Evolutionary conservation across 1,140 invertebrate species (phyloP).

Genomic region (Drosophila varians): DNA sequence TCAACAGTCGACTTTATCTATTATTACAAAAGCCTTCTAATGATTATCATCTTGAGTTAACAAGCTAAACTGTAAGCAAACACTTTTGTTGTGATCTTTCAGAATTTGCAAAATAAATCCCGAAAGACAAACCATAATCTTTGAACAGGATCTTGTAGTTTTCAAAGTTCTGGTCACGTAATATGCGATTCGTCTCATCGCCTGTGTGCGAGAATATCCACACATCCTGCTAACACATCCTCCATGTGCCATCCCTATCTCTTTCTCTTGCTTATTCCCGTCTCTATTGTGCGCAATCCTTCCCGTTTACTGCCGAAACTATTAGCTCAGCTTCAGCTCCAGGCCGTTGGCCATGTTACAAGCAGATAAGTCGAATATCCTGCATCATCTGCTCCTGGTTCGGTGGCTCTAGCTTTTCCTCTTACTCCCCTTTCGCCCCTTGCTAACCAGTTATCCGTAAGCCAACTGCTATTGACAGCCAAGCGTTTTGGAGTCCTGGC

Average conservation of each 20-base stretch:
- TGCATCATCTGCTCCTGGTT: conserved; percentile 29
- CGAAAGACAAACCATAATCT: neutral
- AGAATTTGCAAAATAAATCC: neutral
- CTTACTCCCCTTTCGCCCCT: neutral
- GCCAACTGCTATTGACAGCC: conserved; percentile 61
- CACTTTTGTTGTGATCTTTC: neutral
- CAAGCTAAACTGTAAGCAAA: neutral
- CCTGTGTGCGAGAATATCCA: conserved; percentile 4
- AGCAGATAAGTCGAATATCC: conserved; percentile 68
- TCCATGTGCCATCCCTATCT: conserved; percentile 21
- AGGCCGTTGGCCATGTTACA: conserved; percentile 62
- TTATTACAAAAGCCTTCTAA: no score
- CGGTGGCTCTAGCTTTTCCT: conserved; percentile 24
- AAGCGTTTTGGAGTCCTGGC: conserved; percentile 20
- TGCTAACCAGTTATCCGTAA: neutral
- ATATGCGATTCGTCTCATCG: conserved; percentile 15
- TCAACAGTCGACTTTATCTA: no score
- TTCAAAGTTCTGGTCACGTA: conserved; percentile 9
- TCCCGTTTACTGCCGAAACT: conserved; percentile 33
- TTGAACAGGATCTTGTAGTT: neutral
- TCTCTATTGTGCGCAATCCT: conserved; percentile 26
- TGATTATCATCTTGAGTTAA: neutral
- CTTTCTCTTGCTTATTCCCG: conserved; percentile 23
- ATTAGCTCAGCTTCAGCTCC: conserved; percentile 50
- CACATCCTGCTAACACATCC: no score